A percentile compares a stretch with the other conserved stretches of the same genome.
phyloP scores from a whole-genome alignment of 2,113 vertebrate genomes.

The Leptosomus discolor region DNA sequence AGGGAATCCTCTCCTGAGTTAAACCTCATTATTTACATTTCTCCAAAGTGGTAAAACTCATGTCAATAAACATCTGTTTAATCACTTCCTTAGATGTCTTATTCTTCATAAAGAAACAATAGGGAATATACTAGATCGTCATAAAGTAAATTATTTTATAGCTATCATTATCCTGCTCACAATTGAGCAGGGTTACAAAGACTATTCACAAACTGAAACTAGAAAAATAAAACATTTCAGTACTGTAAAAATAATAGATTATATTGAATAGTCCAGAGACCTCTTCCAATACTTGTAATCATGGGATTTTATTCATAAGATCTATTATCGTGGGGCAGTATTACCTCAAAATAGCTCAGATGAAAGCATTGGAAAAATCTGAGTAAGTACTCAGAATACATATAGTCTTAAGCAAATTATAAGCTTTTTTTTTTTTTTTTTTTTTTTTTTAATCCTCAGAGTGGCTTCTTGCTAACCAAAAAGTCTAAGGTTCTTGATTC shows the following conservation, averaged over 20 bases:
- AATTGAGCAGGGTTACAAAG: background rate
- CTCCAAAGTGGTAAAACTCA: background rate
- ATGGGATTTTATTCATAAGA: background rate
- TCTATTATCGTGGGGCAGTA: background rate
- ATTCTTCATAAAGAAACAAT: conserved; percentile 19
- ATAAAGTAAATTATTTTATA: conserved; percentile 1
- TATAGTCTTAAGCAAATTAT: background rate
- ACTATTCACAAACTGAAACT: background rate
- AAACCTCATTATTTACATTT: conserved; percentile 20
- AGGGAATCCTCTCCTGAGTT: background rate
- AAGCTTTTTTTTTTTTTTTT: background rate
- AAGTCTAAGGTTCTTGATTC: background rate
- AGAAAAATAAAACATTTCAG: background rate
- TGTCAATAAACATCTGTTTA: conserved; percentile 41
- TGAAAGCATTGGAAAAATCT: background rate
- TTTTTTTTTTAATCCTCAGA: background rate
- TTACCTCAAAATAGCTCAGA: background rate
- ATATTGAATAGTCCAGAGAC: background rate
- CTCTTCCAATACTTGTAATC: background rate
- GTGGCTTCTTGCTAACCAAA: background rate
- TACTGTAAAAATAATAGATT: background rate
- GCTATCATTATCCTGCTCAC: background rate
- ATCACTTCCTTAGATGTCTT: conserved; percentile 24
- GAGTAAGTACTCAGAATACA: background rate
- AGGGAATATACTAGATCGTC: background rate